Percentiles rank a stretch among this genome's conserved stretches.
Conservation (phyloP, 2,113 vertebrate genomes). For the Vireo altiloquus region DNA sequence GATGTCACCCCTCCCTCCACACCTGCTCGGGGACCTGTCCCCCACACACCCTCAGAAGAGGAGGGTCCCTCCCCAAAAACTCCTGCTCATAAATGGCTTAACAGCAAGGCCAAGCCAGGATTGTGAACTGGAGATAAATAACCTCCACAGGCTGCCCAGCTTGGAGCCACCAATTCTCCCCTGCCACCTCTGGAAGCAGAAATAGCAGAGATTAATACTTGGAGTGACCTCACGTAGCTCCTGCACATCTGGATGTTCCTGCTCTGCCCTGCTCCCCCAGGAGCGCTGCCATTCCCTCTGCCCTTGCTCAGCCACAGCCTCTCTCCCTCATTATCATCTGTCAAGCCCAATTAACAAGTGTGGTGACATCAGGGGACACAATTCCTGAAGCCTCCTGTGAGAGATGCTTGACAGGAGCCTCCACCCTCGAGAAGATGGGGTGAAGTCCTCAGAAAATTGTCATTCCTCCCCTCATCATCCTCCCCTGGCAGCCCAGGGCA, state of each 20-base stretch:
- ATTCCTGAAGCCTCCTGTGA: background rate
- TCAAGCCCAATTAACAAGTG: slow-evolving; percentile 18
- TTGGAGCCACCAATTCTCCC: background rate
- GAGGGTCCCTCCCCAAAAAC: background rate
- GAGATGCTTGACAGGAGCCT: background rate
- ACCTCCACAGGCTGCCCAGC: background rate
- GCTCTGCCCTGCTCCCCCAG: background rate
- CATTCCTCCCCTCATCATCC: background rate
- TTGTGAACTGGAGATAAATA: background rate
- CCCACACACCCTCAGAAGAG: background rate
- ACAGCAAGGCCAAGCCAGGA: background rate
- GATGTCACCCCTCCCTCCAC: background rate
- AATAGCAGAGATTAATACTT: background rate
- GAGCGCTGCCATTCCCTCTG: background rate
- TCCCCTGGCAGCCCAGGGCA: background rate
- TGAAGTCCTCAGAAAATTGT: background rate
- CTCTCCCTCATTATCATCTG: slow-evolving; percentile 26
- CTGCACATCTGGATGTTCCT: background rate
- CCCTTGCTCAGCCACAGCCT: background rate
- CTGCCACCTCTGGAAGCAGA: background rate
- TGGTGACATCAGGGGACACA: background rate
- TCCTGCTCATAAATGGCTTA: rapidly evolving
- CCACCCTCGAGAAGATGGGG: background rate
- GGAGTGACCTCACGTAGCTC: background rate
- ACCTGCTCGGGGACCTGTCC: background rate